phyloP scores from a whole-genome alignment of 2,797 vertebrate species.

The Masticophis lateralis region DNA sequence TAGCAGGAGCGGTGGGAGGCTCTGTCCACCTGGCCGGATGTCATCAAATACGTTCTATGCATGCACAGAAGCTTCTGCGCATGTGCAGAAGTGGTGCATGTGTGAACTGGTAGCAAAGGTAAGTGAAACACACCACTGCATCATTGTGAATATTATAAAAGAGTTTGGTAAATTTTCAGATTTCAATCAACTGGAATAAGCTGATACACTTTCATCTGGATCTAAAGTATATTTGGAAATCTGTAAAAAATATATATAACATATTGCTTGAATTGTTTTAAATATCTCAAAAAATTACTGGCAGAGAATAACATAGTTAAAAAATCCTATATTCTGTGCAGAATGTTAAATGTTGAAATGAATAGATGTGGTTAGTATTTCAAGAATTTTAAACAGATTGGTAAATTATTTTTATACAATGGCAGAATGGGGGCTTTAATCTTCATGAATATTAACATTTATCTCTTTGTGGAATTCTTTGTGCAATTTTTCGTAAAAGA shows the following conservation, averaged over 20 bases:
- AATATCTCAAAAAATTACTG: background rate
- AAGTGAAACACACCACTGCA: no score
- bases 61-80: no score
- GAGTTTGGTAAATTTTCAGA: background rate
- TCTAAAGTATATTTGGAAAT: background rate
- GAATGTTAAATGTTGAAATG: background rate
- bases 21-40: no score
- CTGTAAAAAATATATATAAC: background rate
- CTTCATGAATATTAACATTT: background rate
- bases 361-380: background rate
- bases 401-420: background rate
- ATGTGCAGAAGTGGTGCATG: no score
- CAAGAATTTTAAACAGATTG: background rate
- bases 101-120: no score
- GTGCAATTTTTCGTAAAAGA: background rate
- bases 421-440: background rate
- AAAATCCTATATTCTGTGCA: background rate
- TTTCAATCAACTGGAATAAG: background rate
- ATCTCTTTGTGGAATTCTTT: background rate
- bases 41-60: no score
- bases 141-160: background rate
- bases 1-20: no score
- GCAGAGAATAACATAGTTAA: background rate
- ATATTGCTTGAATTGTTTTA: background rate
- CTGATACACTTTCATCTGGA: background rate